phyloP scores from a whole-genome alignment of 2,888 invertebrate genomes.

The Villa cingulata region DNA sequence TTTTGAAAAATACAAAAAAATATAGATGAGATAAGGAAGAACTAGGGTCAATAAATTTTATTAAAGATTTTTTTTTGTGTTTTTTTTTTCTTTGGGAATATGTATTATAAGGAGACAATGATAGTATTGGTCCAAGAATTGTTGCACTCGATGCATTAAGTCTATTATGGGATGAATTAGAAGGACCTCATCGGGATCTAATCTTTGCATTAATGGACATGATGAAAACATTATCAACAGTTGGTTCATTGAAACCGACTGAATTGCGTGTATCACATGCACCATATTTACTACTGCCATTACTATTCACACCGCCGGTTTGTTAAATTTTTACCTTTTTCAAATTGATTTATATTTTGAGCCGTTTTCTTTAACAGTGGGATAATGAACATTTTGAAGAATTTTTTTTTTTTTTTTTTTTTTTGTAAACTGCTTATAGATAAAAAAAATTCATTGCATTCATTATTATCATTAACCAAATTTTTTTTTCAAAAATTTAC shows the following conservation, averaged over 20 bases:
- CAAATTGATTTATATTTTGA: no score
- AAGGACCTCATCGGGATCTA: constrained; percentile 8
- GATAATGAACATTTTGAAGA: no score
- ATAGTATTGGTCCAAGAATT: constrained; percentile 7
- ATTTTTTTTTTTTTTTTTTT: no score
- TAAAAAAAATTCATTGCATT: no score
- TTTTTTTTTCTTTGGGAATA: not conserved
- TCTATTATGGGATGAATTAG: constrained; percentile 9
- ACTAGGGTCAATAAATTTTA: not conserved
- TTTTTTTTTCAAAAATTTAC: no score
- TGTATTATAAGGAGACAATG: constrained; percentile 10
- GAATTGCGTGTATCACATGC: constrained; percentile 13
- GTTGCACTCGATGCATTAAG: constrained; percentile 12
- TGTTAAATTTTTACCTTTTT: no score
- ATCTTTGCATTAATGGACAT: constrained; percentile 10
- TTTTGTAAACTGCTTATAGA: no score
- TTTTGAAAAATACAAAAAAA: not conserved
- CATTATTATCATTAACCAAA: no score
- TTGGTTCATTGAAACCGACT: constrained; percentile 11
- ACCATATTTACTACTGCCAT: constrained; percentile 12
- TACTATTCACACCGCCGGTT: constrained; percentile 10
- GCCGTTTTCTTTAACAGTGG: no score
- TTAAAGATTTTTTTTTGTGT: not conserved
- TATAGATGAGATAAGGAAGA: no score
- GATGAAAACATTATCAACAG: constrained; percentile 12